phyloP scores from a whole-genome alignment of 2,113 vertebrate species.

The Danio rerio region GRCz12tu NC_133186.1:468501-469000 shows the following conservation, averaged over 20 bases:
- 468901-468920: conserved; percentile 75
- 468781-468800: conserved; percentile 76
- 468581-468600: neutral
- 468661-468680: conserved; percentile 75
- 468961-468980: conserved; percentile 70
- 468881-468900: conserved; percentile 73
- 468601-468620: neutral
- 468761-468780: conserved; percentile 77
- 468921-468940: conserved; percentile 75
- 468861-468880: conserved; percentile 67
- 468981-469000: conserved; percentile 68
- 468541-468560: too few relatives aligned
- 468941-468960: conserved; percentile 75
- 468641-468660: conserved; percentile 26
- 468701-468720: conserved; percentile 73
- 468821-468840: neutral
- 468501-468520: conserved; percentile 70
- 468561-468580: too few relatives aligned
- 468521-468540: too few relatives aligned
- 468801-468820: neutral
- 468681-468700: conserved; percentile 70
- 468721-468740: conserved; percentile 67
- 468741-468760: conserved; percentile 73
- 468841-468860: neutral
- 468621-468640: neutral